These are phyloP conservation scores for Coelinius sp. DNA, from an alignment of 2,888 invertebrate species.

Conservation along the genomic window DNA sequence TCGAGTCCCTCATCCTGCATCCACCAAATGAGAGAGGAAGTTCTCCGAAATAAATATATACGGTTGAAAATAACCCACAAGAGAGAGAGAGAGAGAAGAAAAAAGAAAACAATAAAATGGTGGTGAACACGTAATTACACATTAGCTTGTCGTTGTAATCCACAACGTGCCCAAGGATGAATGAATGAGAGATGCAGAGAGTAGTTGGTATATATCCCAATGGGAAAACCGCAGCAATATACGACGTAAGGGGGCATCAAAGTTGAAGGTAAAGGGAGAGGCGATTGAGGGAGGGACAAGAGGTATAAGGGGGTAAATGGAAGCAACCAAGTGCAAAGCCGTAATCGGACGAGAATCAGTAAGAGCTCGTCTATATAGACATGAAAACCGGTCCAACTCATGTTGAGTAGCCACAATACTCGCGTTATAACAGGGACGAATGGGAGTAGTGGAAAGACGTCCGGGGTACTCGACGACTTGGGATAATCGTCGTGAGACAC, in stretches of 20 bases:
- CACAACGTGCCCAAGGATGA: conserved; percentile 52
- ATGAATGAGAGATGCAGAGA: conserved; percentile 50
- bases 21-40: conserved; percentile 6
- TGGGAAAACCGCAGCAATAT: conserved; percentile 32
- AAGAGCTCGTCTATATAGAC: conserved; percentile 27
- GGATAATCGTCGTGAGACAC: conserved; percentile 36
- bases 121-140: conserved; percentile 52
- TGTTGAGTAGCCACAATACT: background rate
- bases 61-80: conserved; percentile 10
- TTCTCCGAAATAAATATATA: conserved; percentile 30
- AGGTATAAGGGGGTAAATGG: conserved; percentile 17
- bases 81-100: background rate
- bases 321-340: conserved; percentile 35
- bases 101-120: conserved; percentile 25
- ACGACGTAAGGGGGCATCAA: background rate
- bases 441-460: background rate
- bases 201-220: no score
- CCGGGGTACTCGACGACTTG: conserved; percentile 1
- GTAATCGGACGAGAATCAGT: conserved; percentile 27
- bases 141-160: conserved; percentile 56
- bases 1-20: conserved; percentile 30
- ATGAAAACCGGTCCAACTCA: conserved; percentile 37
- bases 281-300: background rate
- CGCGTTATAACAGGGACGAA: conserved; percentile 1
- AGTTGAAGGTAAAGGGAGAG: background rate